These are phyloP conservation scores for Panagrolaimus sp. DNA, from an alignment of 1,140 invertebrate species.

Conservation along the genomic window DNA sequence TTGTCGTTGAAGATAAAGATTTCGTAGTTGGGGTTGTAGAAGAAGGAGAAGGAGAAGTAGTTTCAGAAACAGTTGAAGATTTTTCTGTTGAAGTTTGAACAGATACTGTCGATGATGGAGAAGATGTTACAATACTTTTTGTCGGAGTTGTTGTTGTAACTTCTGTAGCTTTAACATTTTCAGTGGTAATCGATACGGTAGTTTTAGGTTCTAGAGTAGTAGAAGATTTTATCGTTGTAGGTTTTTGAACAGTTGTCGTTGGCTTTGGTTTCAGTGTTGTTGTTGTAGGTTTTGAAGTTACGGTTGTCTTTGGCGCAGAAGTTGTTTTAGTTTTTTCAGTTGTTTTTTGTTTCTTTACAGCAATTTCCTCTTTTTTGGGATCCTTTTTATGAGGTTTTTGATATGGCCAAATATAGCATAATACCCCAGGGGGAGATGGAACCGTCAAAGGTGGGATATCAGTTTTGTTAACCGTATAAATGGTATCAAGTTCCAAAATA, in stretches of 20 bases:
- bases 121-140: no score
- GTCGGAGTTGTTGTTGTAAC: not conserved
- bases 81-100: no score
- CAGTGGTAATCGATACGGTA: not conserved
- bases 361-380: not conserved
- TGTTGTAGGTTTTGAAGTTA: no score
- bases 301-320: not conserved
- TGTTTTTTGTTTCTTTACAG: not conserved
- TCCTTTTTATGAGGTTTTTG: no score
- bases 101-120: no score
- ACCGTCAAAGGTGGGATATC: not conserved
- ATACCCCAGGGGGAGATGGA: not conserved
- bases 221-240: not conserved
- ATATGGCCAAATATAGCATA: slow-evolving; percentile 7
- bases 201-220: not conserved
- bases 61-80: no score
- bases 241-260: not conserved
- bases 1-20: slow-evolving; percentile 24
- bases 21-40: no score
- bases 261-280: no score
- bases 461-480: slow-evolving; percentile 2
- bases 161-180: not conserved
- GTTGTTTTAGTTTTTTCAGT: not conserved
- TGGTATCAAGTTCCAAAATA: not conserved
- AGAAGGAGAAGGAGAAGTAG: no score